phyloP scores from a whole-genome alignment of 1,140 invertebrate species.

The Littorina saxatilis region DNA sequence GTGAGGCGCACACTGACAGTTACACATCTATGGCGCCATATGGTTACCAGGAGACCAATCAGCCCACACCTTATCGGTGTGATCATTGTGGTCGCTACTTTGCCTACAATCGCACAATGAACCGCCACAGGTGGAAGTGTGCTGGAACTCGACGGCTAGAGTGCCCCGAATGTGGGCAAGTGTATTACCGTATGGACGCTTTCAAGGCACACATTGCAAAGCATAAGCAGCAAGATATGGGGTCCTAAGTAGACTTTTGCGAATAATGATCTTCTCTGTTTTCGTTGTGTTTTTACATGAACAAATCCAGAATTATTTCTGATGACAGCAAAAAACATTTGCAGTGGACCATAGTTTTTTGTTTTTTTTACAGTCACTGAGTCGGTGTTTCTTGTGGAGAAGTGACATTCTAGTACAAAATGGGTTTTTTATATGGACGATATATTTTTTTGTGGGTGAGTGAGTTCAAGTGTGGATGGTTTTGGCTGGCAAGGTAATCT shows the following conservation, averaged over 20 bases:
- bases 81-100: constrained; percentile 37
- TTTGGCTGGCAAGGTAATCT: too few relatives aligned
- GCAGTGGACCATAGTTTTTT: background rate
- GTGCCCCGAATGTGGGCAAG: constrained; percentile 34
- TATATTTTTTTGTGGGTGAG: too few relatives aligned
- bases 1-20: background rate
- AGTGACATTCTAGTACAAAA: too few relatives aligned
- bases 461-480: too few relatives aligned
- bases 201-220: constrained; percentile 29
- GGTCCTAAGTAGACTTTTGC: too few relatives aligned
- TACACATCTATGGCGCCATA: background rate
- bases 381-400: background rate
- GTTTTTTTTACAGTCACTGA: background rate
- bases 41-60: background rate
- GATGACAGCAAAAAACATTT: background rate
- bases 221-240: constrained; percentile 3
- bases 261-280: too few relatives aligned
- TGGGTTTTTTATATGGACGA: too few relatives aligned
- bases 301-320: background rate
- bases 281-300: background rate
- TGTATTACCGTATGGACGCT: constrained; percentile 37
- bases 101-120: constrained; percentile 38
- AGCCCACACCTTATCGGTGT: constrained; percentile 30
- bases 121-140: constrained; percentile 44
- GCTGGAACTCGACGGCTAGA: constrained; percentile 31